Percentiles rank a stretch among this genome's conserved stretches.
These are phyloP conservation scores for Silvanus unidentatus DNA, from an alignment of 2,888 invertebrate genomes.

Conservation along the genomic window DNA sequence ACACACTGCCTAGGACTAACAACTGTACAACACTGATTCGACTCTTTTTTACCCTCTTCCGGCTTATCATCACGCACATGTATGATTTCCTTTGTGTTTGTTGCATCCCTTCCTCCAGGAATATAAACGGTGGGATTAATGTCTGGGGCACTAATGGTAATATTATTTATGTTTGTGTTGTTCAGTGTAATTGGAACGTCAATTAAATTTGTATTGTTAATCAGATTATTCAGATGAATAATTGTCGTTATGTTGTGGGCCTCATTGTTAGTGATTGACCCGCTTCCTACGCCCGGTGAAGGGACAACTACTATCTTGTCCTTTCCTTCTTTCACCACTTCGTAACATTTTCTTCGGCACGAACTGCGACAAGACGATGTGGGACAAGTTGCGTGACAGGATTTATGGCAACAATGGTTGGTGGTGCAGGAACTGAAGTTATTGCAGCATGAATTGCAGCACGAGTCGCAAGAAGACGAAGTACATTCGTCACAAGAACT, in stretches of 20 bases:
- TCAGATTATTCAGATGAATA: conserved; percentile 42
- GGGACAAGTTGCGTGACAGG: conserved; percentile 40
- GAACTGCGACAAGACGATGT: conserved; percentile 33
- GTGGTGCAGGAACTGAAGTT: conserved; percentile 34
- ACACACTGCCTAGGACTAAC: conserved; percentile 42
- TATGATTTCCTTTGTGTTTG: background rate
- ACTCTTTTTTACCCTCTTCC: background rate
- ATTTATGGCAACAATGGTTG: conserved; percentile 41
- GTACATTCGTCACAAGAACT: conserved; percentile 34
- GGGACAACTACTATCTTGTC: conserved; percentile 1
- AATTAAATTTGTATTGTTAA: conserved; percentile 44
- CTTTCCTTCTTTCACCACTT: conserved; percentile 15
- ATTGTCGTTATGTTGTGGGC: conserved; percentile 43
- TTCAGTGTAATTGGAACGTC: conserved; percentile 43
- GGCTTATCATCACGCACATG: background rate
- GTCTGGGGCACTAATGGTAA: conserved; percentile 23
- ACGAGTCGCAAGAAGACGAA: conserved; percentile 32
- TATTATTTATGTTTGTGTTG: conserved; percentile 42
- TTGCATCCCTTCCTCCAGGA: background rate
- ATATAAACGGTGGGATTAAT: background rate
- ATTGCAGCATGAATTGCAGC: conserved; percentile 29
- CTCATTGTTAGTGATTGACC: conserved; percentile 8
- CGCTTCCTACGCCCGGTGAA: background rate
- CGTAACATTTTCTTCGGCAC: conserved; percentile 34
- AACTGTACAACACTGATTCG: conserved; percentile 38